Percentiles rank a stretch among this genome's conserved stretches.
Evolutionary conservation across 2,797 vertebrate genomes (phyloP).

Genomic region (Paedocypris micromegethes): DNA sequence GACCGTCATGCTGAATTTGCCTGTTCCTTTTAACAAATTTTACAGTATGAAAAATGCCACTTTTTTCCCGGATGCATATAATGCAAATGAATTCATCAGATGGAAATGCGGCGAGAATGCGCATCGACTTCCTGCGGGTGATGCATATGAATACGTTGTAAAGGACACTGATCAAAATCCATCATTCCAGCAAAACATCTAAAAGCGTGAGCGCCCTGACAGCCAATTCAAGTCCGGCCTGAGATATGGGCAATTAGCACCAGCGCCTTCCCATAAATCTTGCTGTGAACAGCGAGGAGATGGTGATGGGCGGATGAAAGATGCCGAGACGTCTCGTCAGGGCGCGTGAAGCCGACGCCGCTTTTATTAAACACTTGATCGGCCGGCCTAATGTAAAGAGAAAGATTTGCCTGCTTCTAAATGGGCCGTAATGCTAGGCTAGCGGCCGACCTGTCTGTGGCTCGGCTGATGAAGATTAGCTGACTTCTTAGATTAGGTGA

Average conservation of each 20-base stretch:
- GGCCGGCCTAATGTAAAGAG: conserved; percentile 63
- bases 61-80: not conserved
- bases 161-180: conserved; percentile 6
- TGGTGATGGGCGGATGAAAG: conserved; percentile 56
- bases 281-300: conserved; percentile 44
- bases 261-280: conserved; percentile 55
- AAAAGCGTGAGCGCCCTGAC: conserved; percentile 34
- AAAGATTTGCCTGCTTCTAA: conserved; percentile 63
- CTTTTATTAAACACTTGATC: conserved; percentile 67
- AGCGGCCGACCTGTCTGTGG: conserved; percentile 65
- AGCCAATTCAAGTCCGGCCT: conserved; percentile 36
- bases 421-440: conserved; percentile 69
- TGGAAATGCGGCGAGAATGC: not conserved
- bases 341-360: conserved; percentile 47
- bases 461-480: conserved; percentile 82
- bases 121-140: not conserved
- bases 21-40: too few species aligned
- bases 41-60: too few species aligned
- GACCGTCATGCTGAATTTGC: too few species aligned
- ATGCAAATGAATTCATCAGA: not conserved
- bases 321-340: conserved; percentile 41
- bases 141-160: not conserved
- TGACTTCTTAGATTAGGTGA: conserved; percentile 81
- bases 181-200: conserved; percentile 18
- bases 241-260: conserved; percentile 55